A percentile compares a stretch with the other conserved stretches of the same genome.
Conservation (phyloP, 2,797 vertebrate genomes). For the Pangasius djambal region DNA sequence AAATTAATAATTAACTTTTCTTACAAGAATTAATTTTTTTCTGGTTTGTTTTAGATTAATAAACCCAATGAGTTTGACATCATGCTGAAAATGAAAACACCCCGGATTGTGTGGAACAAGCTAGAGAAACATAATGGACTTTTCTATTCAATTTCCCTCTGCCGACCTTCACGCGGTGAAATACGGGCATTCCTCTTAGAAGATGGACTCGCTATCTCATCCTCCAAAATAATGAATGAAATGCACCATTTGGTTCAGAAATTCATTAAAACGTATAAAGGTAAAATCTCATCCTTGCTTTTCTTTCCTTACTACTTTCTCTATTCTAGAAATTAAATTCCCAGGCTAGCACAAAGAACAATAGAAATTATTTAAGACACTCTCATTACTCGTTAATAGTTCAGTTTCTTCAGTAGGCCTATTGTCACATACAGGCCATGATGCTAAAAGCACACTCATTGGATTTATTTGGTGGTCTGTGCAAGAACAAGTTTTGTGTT, state of each 20-base stretch:
- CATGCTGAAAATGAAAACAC: constrained; percentile 61
- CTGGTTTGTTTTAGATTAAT: constrained; percentile 58
- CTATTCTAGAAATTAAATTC: background rate
- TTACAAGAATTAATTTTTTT: background rate
- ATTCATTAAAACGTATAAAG: constrained; percentile 67
- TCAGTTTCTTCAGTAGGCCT: no score
- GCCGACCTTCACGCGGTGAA: constrained; percentile 36
- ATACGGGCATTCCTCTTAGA: constrained; percentile 67
- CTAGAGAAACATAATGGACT: constrained; percentile 58
- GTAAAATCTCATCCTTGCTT: constrained; percentile 45
- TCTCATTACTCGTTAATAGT: background rate
- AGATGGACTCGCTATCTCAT: constrained; percentile 48
- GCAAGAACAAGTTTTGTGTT: background rate
- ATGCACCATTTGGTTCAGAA: constrained; percentile 58
- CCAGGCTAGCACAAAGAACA: background rate
- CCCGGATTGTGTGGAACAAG: constrained; percentile 30
- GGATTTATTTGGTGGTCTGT: background rate
- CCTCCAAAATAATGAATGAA: constrained; percentile 62
- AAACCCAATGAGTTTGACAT: constrained; percentile 70
- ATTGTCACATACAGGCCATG: background rate
- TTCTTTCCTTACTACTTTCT: background rate
- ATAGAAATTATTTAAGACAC: background rate
- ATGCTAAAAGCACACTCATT: background rate
- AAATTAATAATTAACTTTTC: background rate
- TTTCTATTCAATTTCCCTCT: constrained; percentile 63